These are phyloP conservation scores for Notospermus geniculatus DNA, from an alignment of 1,140 invertebrate genomes.

Conservation along the genomic window DNA sequence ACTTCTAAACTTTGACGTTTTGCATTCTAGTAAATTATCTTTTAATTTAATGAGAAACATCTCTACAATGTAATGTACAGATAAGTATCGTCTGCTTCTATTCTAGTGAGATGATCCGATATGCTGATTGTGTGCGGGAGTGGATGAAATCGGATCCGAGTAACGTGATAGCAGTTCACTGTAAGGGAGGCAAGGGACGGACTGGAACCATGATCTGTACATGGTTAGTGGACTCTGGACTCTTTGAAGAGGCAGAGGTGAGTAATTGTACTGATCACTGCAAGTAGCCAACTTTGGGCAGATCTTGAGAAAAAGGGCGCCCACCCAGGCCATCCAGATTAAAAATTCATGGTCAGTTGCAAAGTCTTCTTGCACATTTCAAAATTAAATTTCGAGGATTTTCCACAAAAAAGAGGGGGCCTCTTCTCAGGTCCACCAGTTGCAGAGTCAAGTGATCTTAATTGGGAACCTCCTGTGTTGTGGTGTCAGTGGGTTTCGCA, in stretches of 20 bases:
- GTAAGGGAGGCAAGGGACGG: slow-evolving; percentile 66
- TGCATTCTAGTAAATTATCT: too few relatives aligned
- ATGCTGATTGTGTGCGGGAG: slow-evolving; percentile 56
- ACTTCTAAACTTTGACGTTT: too few relatives aligned
- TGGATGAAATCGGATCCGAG: slow-evolving; percentile 59
- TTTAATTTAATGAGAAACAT: neutral
- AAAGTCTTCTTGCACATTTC: too few relatives aligned
- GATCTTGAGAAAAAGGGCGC: too few relatives aligned
- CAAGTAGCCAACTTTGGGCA: neutral
- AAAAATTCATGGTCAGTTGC: too few relatives aligned
- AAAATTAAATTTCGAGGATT: too few relatives aligned
- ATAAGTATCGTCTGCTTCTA: slow-evolving; percentile 4
- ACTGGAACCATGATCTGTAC: slow-evolving; percentile 64
- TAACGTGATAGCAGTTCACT: slow-evolving; percentile 67
- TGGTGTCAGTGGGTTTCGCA: too few relatives aligned
- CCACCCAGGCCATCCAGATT: too few relatives aligned
- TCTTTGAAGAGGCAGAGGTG: slow-evolving; percentile 58
- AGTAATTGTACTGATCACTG: slow-evolving; percentile 13
- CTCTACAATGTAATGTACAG: neutral
- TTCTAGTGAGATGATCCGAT: slow-evolving; percentile 59
- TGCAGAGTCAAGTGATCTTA: too few relatives aligned
- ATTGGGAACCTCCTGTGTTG: too few relatives aligned
- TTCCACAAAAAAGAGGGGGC: too few relatives aligned
- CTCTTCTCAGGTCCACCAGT: too few relatives aligned
- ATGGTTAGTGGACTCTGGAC: slow-evolving; percentile 59